Conservation (phyloP, 1,140 invertebrate species). For the Zaprionus inermis region DNA sequence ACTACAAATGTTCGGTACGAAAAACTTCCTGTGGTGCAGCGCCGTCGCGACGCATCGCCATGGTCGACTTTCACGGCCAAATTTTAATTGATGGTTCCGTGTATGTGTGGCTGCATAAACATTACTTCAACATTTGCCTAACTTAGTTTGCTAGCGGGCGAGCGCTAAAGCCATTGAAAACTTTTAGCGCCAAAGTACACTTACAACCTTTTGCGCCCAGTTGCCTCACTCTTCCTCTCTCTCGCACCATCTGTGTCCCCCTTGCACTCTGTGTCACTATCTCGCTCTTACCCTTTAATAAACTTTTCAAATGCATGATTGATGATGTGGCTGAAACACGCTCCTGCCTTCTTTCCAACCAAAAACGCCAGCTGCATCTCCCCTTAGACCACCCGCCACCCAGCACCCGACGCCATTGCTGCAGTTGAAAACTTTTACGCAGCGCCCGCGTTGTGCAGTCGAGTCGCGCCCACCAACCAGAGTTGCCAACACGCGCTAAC, state of each 20-base stretch:
- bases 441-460: conserved; percentile 61
- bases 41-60: conserved; percentile 9
- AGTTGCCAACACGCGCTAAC: conserved; percentile 64
- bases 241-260: background rate
- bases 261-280: background rate
- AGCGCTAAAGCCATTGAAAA: conserved; percentile 75
- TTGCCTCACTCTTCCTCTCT: background rate
- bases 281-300: conserved; percentile 54
- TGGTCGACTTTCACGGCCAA: conserved; percentile 44
- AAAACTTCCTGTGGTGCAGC: no score
- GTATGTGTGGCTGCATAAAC: conserved; percentile 34
- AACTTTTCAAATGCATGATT: conserved; percentile 81
- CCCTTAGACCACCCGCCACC: no score
- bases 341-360: conserved; percentile 1
- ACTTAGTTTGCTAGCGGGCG: conserved; percentile 39
- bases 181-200: conserved; percentile 76
- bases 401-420: background rate
- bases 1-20: no score
- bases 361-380: background rate
- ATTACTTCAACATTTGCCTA: conserved; percentile 50
- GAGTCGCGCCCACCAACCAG: conserved; percentile 59
- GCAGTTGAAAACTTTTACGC: conserved; percentile 58
- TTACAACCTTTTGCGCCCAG: conserved; percentile 30
- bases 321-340: conserved; percentile 64
- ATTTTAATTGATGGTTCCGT: conserved; percentile 41